Conservation (phyloP, 2,888 invertebrate genomes). For the Aphelenchoides bicaudatus region DNA sequence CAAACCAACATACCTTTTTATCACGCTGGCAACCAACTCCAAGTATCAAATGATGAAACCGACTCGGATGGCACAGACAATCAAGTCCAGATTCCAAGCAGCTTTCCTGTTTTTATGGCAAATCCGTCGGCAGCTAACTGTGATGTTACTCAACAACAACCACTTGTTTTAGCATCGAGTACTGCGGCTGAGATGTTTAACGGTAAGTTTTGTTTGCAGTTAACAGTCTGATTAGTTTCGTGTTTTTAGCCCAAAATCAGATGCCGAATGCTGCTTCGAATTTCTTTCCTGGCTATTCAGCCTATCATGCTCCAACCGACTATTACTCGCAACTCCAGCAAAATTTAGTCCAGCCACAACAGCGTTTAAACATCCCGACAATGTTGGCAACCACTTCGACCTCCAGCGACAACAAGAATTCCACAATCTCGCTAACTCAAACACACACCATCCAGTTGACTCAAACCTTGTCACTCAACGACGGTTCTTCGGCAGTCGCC, state of each 20-base stretch:
- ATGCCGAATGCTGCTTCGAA: constrained; percentile 6
- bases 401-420: background rate
- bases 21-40: background rate
- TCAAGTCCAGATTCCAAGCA: background rate
- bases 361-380: background rate
- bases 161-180: background rate
- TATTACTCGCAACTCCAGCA: constrained; percentile 3
- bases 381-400: background rate
- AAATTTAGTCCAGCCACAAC: no score
- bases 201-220: no score
- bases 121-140: constrained; percentile 8
- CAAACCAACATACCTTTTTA: background rate
- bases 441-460: constrained; percentile 9
- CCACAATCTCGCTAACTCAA: constrained; percentile 4
- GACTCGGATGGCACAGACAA: background rate
- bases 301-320: background rate
- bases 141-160: constrained; percentile 9
- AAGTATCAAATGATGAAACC: background rate
- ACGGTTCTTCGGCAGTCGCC: background rate
- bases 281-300: constrained; percentile 4
- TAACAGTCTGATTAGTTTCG: no score
- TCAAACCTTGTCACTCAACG: background rate
- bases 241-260: background rate
- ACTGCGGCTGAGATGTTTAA: constrained; percentile 3
- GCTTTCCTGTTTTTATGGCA: constrained; percentile 9